Evolutionary conservation across 1,140 invertebrate genomes (phyloP).

Genomic region (Hetaerina americana): DNA sequence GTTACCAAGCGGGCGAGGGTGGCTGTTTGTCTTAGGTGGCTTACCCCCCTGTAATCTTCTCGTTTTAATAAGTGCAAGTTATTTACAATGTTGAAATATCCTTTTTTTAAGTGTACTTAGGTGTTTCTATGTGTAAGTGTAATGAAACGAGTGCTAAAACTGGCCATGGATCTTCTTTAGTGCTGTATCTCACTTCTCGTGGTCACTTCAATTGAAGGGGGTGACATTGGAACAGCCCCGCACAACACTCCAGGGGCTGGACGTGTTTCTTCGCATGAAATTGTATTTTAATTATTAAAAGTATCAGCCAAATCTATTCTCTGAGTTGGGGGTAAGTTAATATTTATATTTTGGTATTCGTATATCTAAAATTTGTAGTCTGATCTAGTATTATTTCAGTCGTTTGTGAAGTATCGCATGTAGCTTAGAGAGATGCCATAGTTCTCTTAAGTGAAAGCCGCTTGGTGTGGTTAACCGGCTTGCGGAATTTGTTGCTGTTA

Average conservation of each 20-base stretch:
- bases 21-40: no score
- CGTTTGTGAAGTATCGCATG: neutral
- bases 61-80: no score
- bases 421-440: neutral
- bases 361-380: neutral
- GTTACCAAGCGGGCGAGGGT: no score
- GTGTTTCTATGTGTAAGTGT: no score
- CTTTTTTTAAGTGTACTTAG: no score
- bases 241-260: neutral
- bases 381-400: neutral
- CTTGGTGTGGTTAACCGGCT: neutral
- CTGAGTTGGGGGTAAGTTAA: neutral
- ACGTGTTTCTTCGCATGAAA: neutral
- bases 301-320: neutral
- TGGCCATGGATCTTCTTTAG: no score
- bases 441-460: neutral
- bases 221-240: neutral
- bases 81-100: no score
- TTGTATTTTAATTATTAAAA: neutral
- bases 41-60: no score
- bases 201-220: no score
- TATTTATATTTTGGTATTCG: neutral
- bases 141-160: no score
- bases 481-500: neutral
- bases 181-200: no score